Percentiles rank a stretch among this genome's conserved stretches.
Conservation (phyloP, 2,797 vertebrate genomes). For the Chromis chromis region DNA sequence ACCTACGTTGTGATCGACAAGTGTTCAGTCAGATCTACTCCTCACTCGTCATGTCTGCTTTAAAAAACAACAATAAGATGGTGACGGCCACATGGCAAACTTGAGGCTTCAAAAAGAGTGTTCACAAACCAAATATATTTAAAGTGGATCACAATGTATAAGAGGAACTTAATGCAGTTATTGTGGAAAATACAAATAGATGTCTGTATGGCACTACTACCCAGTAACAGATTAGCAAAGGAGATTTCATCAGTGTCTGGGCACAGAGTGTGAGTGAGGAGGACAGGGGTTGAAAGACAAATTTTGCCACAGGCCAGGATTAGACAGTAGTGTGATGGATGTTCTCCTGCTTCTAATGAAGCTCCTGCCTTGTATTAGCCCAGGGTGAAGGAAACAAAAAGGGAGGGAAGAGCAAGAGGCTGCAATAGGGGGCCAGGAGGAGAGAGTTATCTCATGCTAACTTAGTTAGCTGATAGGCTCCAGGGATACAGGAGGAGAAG, state of each 20-base stretch:
- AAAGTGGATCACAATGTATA: conserved; percentile 11
- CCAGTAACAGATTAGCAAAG: conserved; percentile 41
- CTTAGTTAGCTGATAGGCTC: conserved; percentile 99
- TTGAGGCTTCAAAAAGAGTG: too few species aligned
- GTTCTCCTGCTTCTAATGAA: conserved; percentile 91
- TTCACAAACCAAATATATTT: not conserved
- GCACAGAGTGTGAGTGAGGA: conserved; percentile 43
- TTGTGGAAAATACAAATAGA: conserved; percentile 12
- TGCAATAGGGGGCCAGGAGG: conserved; percentile 71
- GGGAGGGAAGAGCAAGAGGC: conserved; percentile 62
- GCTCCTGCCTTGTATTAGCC: conserved; percentile 82
- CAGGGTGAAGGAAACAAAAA: conserved; percentile 69
- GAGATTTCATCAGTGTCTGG: conserved; percentile 48
- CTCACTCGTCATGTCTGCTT: too few species aligned
- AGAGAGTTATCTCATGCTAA: conserved; percentile 98
- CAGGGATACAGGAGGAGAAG: conserved; percentile 91
- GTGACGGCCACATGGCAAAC: too few species aligned
- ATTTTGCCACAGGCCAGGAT: conserved; percentile 86
- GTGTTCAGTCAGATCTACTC: too few species aligned
- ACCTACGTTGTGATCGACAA: too few species aligned
- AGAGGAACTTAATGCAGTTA: conserved; percentile 28
- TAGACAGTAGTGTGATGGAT: conserved; percentile 86
- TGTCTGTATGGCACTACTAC: conserved; percentile 24
- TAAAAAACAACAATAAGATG: too few species aligned
- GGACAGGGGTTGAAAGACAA: conserved; percentile 57